Evolutionary conservation across 2,113 vertebrate genomes (phyloP).

Genomic region (Ptychochromis oligacanthus): DNA sequence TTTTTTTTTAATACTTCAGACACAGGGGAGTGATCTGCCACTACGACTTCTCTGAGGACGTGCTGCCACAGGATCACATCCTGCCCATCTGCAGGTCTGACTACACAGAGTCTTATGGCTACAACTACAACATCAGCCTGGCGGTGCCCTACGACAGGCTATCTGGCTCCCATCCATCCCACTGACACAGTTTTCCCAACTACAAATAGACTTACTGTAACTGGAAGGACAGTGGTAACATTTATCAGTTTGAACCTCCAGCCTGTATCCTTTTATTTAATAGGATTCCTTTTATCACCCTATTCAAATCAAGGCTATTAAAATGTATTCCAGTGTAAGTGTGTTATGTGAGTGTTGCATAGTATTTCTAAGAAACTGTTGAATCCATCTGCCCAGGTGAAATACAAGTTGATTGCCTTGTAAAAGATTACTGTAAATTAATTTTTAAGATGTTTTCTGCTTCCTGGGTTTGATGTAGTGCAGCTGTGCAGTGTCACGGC

Average conservation of each 20-base stretch:
- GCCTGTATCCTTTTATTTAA: neutral
- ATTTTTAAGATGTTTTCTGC: neutral
- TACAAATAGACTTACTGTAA: neutral
- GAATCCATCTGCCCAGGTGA: neutral
- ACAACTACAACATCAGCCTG: constrained; percentile 92
- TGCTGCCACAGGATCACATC: constrained; percentile 79
- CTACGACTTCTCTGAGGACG: constrained; percentile 90
- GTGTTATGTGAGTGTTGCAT: neutral
- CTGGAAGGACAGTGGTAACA: neutral
- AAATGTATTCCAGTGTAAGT: neutral
- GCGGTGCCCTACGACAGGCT: constrained; percentile 84
- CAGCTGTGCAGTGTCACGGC: neutral
- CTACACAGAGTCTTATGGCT: constrained; percentile 76
- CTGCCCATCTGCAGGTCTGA: constrained; percentile 91
- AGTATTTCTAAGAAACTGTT: neutral
- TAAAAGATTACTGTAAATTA: neutral
- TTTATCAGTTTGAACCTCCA: constrained; percentile 17
- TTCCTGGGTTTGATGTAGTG: neutral
- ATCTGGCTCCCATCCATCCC: constrained; percentile 33
- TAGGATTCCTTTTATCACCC: neutral
- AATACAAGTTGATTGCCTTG: neutral
- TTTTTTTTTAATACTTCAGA: constrained; percentile 66
- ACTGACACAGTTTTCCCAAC: constrained; percentile 32
- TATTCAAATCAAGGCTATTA: neutral
- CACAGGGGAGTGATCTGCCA: constrained; percentile 88